Evolutionary conservation across 2,797 vertebrate genomes (phyloP), one percentile per base, ranked within the genome.

Genomic region (Enteromius thamalakanensis): DNA sequence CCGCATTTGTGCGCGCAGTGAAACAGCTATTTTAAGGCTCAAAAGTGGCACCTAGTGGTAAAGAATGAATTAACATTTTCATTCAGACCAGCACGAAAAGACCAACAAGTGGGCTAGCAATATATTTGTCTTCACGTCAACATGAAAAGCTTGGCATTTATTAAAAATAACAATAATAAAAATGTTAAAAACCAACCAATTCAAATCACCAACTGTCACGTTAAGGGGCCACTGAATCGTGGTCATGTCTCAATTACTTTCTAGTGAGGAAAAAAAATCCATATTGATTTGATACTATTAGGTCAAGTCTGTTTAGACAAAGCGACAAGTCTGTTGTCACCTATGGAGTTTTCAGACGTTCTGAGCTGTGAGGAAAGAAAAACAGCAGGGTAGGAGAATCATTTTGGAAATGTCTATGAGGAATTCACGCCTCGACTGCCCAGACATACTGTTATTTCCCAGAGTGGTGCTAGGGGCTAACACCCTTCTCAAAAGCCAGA

Each of bases 391-490:
- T 62, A 65, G 53, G 32, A 76, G 29, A 83, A 60, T 83, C 23
- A 26, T 77, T 51, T 70, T 60, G 81, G 64, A 77, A 83, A 69
- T 62, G 81, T 83, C 81, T 83, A 70, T 70, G 62, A 81, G 71
- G 81, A 83, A 83, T 76, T 83, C 74, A 83, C 74, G 75, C 74
- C 64, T 83, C 2, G 64, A 76, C 40, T 70, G 74, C 17, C 65
- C 81, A 70, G 74, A 83, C 81, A 83, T 77, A 77, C 81, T 83
- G 81, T 77, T 77, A 83, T 83, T 83, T 83, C 81, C 74, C 81
- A 83, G 26, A 62, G 74, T 77, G 74, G 26, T 83, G 74, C 81
- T 77, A 37, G 81, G 81, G 81, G 72, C 74, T 83, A 77, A 83
- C 81, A 83, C 64, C 65, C 74, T 77, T 69, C 49, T 69, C 51